Base-by-base conservation (phyloP, 2,113 vertebrate species). In the Ictalurus furcatus region DNA sequence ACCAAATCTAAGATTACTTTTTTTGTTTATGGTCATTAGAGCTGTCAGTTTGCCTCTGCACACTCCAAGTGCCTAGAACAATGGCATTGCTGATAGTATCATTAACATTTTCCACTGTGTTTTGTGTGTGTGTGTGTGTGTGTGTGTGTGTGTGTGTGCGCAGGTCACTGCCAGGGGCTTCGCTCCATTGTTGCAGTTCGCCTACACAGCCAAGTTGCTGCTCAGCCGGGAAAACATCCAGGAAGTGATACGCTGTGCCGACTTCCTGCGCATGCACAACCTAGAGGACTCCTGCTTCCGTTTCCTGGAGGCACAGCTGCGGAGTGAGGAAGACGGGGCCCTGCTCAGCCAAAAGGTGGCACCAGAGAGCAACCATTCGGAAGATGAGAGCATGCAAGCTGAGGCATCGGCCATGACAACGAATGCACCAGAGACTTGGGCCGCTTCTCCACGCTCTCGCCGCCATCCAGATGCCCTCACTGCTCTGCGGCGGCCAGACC, bases 211-310 rank as follows among this genome's bases (percentile, higher is more conserved):
- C 94, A 99, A 99, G 97, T 97, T 99, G 94, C 95, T 99, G 93
- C 98, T 99, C 95, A 99, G 98, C 97, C 97, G 97, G 95, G 98
- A 99, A 91, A 99, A 99, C 96, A 99, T 99, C 94, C 97, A 98
- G 92, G 98, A 99, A 96, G 98, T 99, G 95, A 98, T 99, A 95
- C 98, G 97, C 95, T 99, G 98, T 81, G 98, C 98, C 0, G 97
- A 99, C 93, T 98, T 99, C 95, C 96, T 99, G 95, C 98, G 97
- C 94, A 98, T 99, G 97, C 98, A 99, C 95, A 99, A 99, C 96
- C 96, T 99, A 90, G 98, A 99, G 95, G 98, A 99, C 94, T 99
- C 98, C 71, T 99, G 98, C 96, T 99, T 99, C 96, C 97, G 98
- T 92, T 99, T 99, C 94, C 97, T 99, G 93, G 98, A 99, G 94